These are phyloP conservation scores for Dendrolimus houi DNA, from an alignment of 2,888 invertebrate species.

Conservation along the genomic window DNA sequence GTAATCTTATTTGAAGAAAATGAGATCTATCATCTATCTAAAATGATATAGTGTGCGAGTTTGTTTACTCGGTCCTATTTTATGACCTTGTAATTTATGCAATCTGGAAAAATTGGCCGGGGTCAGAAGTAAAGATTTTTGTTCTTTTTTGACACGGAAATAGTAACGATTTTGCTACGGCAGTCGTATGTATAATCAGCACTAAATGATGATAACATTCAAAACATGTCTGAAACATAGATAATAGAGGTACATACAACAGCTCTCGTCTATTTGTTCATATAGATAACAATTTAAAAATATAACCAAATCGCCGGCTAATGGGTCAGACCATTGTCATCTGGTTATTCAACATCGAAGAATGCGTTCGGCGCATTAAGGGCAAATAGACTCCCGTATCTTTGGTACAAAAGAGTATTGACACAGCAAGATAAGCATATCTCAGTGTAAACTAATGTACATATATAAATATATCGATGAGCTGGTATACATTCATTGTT, in stretches of 20 bases:
- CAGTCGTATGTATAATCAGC: constrained; percentile 26
- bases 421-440: constrained; percentile 67
- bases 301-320: constrained; percentile 37
- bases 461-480: constrained; percentile 27
- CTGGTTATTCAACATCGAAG: constrained; percentile 57
- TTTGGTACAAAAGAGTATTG: constrained; percentile 72
- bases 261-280: constrained; percentile 23
- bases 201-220: constrained; percentile 22
- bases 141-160: too few species aligned
- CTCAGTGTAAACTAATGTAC: constrained; percentile 58
- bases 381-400: constrained; percentile 69
- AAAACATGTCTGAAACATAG: constrained; percentile 22
- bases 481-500: constrained; percentile 66
- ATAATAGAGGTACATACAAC: constrained; percentile 23
- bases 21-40: too few species aligned
- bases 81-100: too few species aligned
- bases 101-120: too few species aligned
- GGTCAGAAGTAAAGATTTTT: too few species aligned
- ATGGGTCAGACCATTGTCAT: constrained; percentile 57
- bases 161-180: neutral
- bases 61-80: too few species aligned
- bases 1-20: too few species aligned
- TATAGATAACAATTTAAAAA: constrained; percentile 37
- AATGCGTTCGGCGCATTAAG: constrained; percentile 64
- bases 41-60: too few species aligned